phyloP scores from a whole-genome alignment of 2,797 vertebrate species.

The Tympanoctomys barrerae region DNA sequence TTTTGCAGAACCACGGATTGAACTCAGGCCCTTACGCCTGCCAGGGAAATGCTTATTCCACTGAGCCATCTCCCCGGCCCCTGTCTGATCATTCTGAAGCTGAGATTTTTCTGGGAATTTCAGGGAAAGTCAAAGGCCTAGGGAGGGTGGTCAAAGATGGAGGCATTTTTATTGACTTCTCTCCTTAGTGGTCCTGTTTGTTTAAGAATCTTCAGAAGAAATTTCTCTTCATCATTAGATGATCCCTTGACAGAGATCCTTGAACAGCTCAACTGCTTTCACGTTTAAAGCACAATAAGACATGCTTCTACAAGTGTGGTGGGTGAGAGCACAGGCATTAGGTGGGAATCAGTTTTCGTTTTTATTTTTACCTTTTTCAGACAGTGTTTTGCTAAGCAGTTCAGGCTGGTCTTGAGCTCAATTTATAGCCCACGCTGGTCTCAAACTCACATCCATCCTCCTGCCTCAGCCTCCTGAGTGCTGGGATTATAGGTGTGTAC shows the following conservation, averaged over 20 bases:
- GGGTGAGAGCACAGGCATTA: background rate
- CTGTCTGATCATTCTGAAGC: background rate
- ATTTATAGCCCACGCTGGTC: too few relatives aligned
- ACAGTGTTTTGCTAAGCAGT: too few relatives aligned
- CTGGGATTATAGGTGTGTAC: too few relatives aligned
- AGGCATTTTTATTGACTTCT: conserved; percentile 42
- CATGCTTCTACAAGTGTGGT: background rate
- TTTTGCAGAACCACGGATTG: too few relatives aligned
- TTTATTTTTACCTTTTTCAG: too few relatives aligned
- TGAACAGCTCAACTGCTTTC: background rate
- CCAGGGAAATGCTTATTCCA: too few relatives aligned
- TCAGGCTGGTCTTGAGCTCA: too few relatives aligned
- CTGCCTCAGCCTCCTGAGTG: too few relatives aligned
- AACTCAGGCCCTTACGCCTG: too few relatives aligned
- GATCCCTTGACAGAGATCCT: background rate
- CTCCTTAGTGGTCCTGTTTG: background rate
- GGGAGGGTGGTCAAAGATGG: background rate
- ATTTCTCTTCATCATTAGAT: conserved; percentile 21
- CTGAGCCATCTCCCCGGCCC: too few relatives aligned
- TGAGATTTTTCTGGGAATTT: background rate
- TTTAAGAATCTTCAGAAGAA: conserved; percentile 19
- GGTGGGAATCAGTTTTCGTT: background rate
- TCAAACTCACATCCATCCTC: too few relatives aligned
- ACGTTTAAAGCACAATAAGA: background rate
- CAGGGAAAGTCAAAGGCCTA: background rate